Base-by-base conservation (phyloP, 1,140 invertebrate species). In the Hyles vespertilio region DNA sequence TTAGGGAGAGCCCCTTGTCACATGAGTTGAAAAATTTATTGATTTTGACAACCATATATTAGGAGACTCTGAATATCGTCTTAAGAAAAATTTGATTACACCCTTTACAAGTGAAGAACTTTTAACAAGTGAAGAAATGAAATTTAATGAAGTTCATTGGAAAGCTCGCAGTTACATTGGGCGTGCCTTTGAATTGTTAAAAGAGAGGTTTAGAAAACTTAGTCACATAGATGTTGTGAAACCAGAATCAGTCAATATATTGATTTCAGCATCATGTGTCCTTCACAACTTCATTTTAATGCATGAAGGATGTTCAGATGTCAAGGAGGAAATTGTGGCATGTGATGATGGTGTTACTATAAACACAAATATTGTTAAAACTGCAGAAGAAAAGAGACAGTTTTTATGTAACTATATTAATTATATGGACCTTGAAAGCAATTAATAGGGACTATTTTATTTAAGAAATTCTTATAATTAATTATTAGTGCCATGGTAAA, bases 371-470 rank as follows among this genome's bases (percentile, higher is more conserved):
- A 70, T 87, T 67, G 83, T 89, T 5, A 77, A 71, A 56, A 81
- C 72, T 53, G 80, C 84, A 45, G 34, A 54, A 12, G 86, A 89
- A 55, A 89, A 89, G 49, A 68, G 86, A 22, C 80, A 85, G 53
- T 89, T 87, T 73, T 55, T 89, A 47, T 89, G 81, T 77, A 84
- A 86, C 60, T 89, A 86, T 60, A 81, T 89, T n/a, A 85, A 82
- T 69, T 85, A 75, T 68, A 79, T 86, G 47, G 72, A 84, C 54
- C 9, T 51, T 22, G 63, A 68, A 33, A 54, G 54, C 47, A 34
- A 45, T 45, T 36, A 46, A 51, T 11, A 44, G 4, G 22, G 22
- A 22, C 22, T 22, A 3, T 32, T 51, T 51, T 51, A 32, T 34
- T 32, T 51, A 51, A 51, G 32, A 5, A 40, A 40, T 40, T 40